phyloP scores from a whole-genome alignment of 2,113 vertebrate genomes.

The Passer domesticus region DNA sequence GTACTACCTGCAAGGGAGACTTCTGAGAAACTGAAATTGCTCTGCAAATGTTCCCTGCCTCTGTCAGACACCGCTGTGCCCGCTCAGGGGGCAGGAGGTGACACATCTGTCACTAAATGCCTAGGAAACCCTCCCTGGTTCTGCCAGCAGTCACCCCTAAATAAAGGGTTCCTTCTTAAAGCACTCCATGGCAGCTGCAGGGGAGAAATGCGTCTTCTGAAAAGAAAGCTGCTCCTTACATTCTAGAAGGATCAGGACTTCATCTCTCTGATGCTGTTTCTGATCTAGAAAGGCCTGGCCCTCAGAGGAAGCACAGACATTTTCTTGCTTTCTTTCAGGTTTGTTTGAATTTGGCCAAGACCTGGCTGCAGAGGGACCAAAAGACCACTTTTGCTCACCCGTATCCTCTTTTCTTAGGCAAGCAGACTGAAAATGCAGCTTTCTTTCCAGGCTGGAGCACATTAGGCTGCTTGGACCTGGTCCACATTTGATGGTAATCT shows the following conservation, averaged over 20 bases:
- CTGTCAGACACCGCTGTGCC: background rate
- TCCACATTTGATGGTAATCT: background rate
- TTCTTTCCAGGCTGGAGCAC: background rate
- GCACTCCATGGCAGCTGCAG: fast-evolving
- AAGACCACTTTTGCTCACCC: background rate
- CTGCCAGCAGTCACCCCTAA: background rate
- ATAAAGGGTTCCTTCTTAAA: background rate
- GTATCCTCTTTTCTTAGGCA: background rate
- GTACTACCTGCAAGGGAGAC: background rate
- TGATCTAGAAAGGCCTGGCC: background rate
- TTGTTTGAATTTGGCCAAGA: background rate
- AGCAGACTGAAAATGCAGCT: background rate
- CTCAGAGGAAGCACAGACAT: background rate
- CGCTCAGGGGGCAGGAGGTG: background rate
- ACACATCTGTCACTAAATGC: fast-evolving
- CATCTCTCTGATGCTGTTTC: background rate
- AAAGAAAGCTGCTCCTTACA: background rate
- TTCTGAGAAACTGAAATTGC: background rate
- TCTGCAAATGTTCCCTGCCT: background rate
- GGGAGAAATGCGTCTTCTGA: background rate
- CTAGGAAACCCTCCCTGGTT: background rate
- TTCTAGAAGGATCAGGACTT: background rate
- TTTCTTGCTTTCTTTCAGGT: background rate
- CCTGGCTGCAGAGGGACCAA: background rate
- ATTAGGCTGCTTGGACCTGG: background rate